Conservation (phyloP, 1,140 invertebrate genomes). For the Planococcus citri region DNA sequence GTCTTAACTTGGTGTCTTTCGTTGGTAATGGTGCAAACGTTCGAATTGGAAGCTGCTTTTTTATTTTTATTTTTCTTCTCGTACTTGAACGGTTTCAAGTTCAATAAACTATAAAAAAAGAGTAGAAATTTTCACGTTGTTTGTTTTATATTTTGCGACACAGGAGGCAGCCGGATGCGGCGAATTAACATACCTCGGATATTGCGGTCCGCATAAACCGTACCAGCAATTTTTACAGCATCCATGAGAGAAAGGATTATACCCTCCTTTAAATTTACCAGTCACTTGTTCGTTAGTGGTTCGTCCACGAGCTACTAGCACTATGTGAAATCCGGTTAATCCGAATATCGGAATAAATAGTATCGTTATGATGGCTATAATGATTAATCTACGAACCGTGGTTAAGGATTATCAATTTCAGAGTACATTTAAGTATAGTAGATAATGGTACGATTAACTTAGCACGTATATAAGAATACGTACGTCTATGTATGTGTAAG, state of each 20-base stretch:
- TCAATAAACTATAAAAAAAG: constrained; percentile 31
- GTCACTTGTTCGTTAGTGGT: constrained; percentile 99
- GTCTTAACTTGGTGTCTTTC: constrained; percentile 63
- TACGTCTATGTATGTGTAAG: no score
- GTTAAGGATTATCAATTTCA: constrained; percentile 16
- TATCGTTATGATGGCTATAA: constrained; percentile 35
- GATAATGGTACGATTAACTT: no score
- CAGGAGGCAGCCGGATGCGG: no score
- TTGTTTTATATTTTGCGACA: background rate
- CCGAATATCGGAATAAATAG: constrained; percentile 94
- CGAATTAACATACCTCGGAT: constrained; percentile 66
- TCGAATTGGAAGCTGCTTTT: background rate
- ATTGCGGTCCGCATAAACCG: constrained; percentile 88
- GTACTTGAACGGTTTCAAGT: constrained; percentile 25
- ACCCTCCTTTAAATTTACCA: constrained; percentile 92
- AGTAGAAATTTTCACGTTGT: background rate
- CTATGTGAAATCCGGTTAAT: constrained; percentile 93
- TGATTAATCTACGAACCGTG: constrained; percentile 20
- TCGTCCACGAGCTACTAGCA: constrained; percentile 88
- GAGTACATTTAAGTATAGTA: background rate
- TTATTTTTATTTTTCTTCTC: constrained; percentile 22
- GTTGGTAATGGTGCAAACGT: constrained; percentile 34
- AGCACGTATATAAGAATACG: background rate
- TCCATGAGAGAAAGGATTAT: constrained; percentile 90
- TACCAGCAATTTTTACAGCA: constrained; percentile 91